These are phyloP conservation scores for Gallinago jamesoni DNA, from an alignment of 2,113 vertebrate species.

Conservation along the genomic window DNA sequence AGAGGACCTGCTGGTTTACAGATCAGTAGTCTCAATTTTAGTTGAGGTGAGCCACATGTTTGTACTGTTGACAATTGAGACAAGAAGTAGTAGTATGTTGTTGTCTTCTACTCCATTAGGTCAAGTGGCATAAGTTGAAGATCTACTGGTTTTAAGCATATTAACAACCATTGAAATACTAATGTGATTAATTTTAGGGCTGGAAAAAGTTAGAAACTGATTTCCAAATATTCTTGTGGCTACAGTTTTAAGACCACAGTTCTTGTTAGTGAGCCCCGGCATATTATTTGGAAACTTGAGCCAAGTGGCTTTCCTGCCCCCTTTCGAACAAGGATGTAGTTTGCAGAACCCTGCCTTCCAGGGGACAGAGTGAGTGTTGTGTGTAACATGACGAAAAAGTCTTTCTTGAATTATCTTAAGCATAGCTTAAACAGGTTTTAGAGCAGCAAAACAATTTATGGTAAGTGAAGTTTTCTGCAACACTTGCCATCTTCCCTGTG, in stretches of 20 bases:
- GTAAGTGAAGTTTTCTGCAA: not conserved
- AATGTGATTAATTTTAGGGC: not conserved
- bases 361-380: not conserved
- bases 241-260: not conserved
- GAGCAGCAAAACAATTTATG: not conserved
- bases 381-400: not conserved
- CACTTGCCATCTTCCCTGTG: not conserved
- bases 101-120: not conserved
- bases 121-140: not conserved
- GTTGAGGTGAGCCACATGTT: not conserved
- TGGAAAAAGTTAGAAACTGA: not conserved
- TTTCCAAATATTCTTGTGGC: not conserved
- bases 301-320: not conserved
- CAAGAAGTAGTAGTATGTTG: not conserved
- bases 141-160: not conserved
- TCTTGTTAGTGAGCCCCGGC: not conserved
- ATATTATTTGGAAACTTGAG: not conserved
- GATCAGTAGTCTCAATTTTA: not conserved
- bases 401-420: not conserved
- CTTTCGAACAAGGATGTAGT: not conserved
- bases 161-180: not conserved
- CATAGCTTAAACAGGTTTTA: not conserved
- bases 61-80: not conserved
- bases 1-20: not conserved
- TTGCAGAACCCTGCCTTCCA: not conserved